Evolutionary conservation across 2,797 vertebrate genomes (phyloP).

Genomic region (Cossypha caffra): DNA sequence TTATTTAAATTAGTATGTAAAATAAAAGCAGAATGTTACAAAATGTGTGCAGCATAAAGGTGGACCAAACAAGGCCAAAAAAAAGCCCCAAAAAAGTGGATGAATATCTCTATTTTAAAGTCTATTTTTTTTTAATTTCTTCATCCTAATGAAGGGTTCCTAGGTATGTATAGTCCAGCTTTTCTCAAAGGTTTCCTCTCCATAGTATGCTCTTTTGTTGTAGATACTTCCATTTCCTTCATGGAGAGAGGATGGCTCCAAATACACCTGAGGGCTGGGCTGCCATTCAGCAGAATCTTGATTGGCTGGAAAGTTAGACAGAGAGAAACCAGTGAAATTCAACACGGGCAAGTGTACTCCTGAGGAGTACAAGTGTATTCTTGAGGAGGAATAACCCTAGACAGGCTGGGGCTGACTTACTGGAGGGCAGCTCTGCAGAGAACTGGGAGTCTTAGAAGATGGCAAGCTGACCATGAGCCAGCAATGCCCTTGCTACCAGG

Average conservation of each 20-base stretch:
- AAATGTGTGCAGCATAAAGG: background rate
- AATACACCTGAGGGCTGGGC: background rate
- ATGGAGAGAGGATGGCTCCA: background rate
- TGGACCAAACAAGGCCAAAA: background rate
- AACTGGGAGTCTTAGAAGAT: background rate
- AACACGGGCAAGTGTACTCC: background rate
- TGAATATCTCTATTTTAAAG: background rate
- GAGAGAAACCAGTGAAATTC: background rate
- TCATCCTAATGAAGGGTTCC: background rate
- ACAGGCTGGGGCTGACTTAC: background rate
- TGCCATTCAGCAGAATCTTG: accelerated
- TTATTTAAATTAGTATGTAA: background rate
- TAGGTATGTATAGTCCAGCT: background rate
- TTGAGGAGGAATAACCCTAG: background rate
- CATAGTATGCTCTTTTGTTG: background rate
- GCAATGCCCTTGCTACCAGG: background rate
- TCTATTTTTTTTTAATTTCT: no score
- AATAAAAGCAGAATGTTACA: background rate
- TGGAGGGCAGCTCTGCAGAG: background rate
- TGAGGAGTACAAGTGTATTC: background rate
- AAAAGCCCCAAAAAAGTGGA: no score
- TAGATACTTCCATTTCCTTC: background rate
- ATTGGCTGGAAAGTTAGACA: background rate
- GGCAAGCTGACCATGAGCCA: background rate
- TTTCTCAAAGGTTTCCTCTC: background rate